Conservation (phyloP, 2,888 invertebrate genomes). For the Drosophila ochracea region DNA sequence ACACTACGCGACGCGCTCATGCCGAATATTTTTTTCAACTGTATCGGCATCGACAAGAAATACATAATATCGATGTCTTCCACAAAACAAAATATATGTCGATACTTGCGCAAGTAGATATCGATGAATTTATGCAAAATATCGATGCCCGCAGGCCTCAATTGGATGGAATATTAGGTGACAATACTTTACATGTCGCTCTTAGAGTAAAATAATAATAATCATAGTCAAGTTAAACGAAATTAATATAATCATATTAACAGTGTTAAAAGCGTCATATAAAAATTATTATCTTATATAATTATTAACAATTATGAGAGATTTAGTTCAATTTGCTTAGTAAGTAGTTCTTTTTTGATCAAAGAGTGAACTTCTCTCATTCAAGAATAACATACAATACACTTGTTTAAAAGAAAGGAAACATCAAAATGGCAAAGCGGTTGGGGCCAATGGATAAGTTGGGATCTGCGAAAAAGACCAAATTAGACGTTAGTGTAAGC, state of each 20-base stretch:
- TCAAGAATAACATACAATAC: background rate
- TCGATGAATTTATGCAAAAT: conserved; percentile 1
- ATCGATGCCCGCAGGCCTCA: background rate
- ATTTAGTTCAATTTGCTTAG: background rate
- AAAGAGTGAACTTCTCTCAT: background rate
- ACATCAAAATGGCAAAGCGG: conserved; percentile 74
- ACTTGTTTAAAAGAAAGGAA: background rate
- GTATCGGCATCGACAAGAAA: conserved; percentile 26
- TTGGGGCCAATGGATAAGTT: conserved; percentile 76
- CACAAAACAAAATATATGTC: background rate
- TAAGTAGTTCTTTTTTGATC: background rate
- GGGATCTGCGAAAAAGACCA: conserved; percentile 79
- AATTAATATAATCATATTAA: background rate
- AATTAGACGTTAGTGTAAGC: conserved; percentile 76
- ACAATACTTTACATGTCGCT: background rate
- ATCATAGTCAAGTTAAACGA: background rate
- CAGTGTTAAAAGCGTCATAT: background rate
- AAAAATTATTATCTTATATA: background rate
- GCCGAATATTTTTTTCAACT: conserved; percentile 43
- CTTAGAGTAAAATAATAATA: background rate
- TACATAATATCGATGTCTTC: conserved; percentile 13
- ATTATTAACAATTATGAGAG: background rate
- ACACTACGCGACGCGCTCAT: conserved; percentile 50
- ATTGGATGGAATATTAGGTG: background rate
- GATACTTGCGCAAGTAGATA: conserved; percentile 3